Conservation (phyloP, 2,113 vertebrate species). For the Opisthocomus hoazin region DNA sequence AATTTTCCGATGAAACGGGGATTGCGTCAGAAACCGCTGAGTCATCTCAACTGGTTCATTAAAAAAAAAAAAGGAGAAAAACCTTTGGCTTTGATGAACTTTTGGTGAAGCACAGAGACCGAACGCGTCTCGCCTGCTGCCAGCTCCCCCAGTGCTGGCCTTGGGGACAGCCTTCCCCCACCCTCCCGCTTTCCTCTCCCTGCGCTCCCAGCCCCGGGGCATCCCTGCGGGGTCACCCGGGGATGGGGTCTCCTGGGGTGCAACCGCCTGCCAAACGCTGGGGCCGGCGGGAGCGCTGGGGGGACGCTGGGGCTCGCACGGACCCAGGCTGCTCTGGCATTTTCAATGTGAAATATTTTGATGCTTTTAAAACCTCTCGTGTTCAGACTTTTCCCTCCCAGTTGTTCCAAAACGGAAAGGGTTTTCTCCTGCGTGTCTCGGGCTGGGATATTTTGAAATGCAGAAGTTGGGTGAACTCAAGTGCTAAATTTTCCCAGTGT, state of each 20-base stretch:
- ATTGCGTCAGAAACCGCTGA: slow-evolving; percentile 67
- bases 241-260: not conserved
- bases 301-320: rapidly evolving
- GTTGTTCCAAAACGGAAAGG: slow-evolving; percentile 61
- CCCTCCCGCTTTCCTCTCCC: not conserved
- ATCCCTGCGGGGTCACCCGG: not conserved
- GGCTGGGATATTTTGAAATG: slow-evolving; percentile 62
- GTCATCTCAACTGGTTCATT: slow-evolving; percentile 46
- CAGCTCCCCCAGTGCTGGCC: not conserved
- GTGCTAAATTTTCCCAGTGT: slow-evolving; percentile 59
- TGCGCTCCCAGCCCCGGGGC: not conserved
- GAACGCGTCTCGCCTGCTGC: not conserved
- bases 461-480: slow-evolving; percentile 57
- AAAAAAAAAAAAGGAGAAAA: not conserved
- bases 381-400: slow-evolving; percentile 56
- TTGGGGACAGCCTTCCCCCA: not conserved
- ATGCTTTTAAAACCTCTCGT: slow-evolving; percentile 54
- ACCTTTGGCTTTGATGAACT: slow-evolving; percentile 30
- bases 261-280: not conserved
- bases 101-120: not conserved
- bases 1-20: slow-evolving; percentile 60
- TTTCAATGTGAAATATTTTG: slow-evolving; percentile 26
- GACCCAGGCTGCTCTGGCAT: not conserved
- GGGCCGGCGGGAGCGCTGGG: not conserved
- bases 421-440: slow-evolving; percentile 56